These are phyloP conservation scores for Tipula lateralis DNA, from an alignment of 2,888 invertebrate genomes.

Conservation along the genomic window DNA sequence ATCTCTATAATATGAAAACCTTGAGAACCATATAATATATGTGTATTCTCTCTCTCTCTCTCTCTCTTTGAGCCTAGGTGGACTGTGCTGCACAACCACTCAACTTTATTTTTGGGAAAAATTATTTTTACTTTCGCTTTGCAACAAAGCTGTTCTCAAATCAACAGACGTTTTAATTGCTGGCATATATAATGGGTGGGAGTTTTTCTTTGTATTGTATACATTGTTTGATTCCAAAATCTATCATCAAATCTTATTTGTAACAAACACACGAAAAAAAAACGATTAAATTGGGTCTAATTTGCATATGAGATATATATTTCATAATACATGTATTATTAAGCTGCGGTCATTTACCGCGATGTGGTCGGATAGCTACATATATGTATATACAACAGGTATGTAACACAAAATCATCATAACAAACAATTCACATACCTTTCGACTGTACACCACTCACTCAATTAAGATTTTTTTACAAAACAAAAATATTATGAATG, in stretches of 20 bases:
- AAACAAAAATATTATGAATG: not conserved
- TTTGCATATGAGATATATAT: not conserved
- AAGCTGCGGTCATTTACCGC: not conserved
- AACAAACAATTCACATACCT: not conserved
- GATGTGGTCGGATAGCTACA: not conserved
- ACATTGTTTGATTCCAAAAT: not conserved
- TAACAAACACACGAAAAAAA: not conserved
- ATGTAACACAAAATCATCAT: not conserved
- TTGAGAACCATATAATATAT: not conserved
- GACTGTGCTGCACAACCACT: not conserved
- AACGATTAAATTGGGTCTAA: not conserved
- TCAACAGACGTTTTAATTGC: not conserved
- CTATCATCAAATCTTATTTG: not conserved
- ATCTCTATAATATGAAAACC: not conserved
- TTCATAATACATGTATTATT: not conserved
- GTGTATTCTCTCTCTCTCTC: not conserved
- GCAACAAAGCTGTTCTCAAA: not conserved
- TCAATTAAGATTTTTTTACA: not conserved
- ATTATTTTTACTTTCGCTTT: conserved; percentile 9
- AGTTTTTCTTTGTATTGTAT: not conserved
- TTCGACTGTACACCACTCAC: not conserved
- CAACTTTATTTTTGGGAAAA: not conserved
- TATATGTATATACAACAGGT: not conserved
- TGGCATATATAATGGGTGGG: not conserved
- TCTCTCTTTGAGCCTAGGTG: not conserved